Evolutionary conservation across 2,797 vertebrate species (phyloP), one percentile per base, ranked within the genome.

Genomic region (Valencia hispanica): DNA sequence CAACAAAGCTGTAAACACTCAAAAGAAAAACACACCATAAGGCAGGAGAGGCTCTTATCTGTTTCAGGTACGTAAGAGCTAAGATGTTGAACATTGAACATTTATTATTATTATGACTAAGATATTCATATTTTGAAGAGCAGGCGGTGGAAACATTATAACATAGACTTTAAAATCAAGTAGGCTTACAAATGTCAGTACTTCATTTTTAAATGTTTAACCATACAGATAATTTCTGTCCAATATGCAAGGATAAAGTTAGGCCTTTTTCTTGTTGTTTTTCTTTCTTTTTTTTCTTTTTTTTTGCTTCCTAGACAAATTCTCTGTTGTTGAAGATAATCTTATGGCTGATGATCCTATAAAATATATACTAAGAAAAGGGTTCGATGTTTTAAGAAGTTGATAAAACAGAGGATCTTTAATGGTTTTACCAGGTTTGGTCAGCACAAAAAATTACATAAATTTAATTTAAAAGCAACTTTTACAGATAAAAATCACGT

Each of bases 1-100:
- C 71, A 43, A 72, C 53, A 59, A 59, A 43, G 71, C 39, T 59
- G 53, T 72, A 57, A 72, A 72, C 53, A 51, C 20, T 43, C 6
- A 59, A 22, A 72, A 72, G 12, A 41, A 72, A 72, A 43, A 18
- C 39, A 72, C 17, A 14, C 36, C 34, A 57, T 55, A n/a, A 57
- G 10, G 17, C 7, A 72, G 15, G 32, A 27, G 18, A 41, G 6
- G 3, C 36, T 72, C 20, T 5, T 70, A 14, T 70, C 30, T 48
- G 36, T n/a, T 59, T 41, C 53, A 72, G 53, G 53, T 72, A 59
- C 18, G 47, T 18, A 4, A 55, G 17, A 53, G 51, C 18, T 74
- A 22, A 57, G 51, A 47, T 4, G 25, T 7, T 22, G 5, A 34
- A n/a, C 3, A 48, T 50, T 65, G 0, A 65, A 27, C 45, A 53